phyloP scores from a whole-genome alignment of 2,888 invertebrate species.

The Ganaspis brasiliensis region DNA sequence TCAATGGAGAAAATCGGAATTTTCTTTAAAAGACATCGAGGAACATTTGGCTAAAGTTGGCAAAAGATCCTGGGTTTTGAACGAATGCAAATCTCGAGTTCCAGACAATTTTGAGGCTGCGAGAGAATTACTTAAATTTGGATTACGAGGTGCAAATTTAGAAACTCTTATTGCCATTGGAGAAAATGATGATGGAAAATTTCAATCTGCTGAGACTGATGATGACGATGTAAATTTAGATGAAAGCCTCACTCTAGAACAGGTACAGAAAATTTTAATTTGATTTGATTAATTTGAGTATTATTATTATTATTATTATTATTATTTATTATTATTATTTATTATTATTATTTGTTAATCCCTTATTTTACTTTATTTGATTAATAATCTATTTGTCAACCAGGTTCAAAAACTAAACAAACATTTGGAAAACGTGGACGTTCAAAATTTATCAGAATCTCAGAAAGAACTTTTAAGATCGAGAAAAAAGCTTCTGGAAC shows the following conservation, averaged over 20 bases:
- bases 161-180: conserved; percentile 83
- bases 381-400: conserved; percentile 44
- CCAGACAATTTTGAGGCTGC: conserved; percentile 89
- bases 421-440: conserved; percentile 78
- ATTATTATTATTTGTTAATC: too few species aligned
- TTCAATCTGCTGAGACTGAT: conserved; percentile 65
- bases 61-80: conserved; percentile 90
- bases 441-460: conserved; percentile 83
- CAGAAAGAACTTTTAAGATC: conserved; percentile 86
- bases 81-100: conserved; percentile 89
- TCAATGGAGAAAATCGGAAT: conserved; percentile 89
- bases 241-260: conserved; percentile 62
- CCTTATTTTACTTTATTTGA: too few species aligned
- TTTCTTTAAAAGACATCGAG: conserved; percentile 87
- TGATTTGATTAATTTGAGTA: too few species aligned
- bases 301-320: too few species aligned
- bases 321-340: conserved; percentile 1
- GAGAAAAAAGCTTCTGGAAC: conserved; percentile 86
- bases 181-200: conserved; percentile 75
- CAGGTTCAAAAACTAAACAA: conserved; percentile 75
- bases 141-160: conserved; percentile 86
- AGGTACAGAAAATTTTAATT: conserved; percentile 62
- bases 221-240: conserved; percentile 64
- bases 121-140: conserved; percentile 87
- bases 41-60: conserved; percentile 89